Evolutionary conservation across 2,113 vertebrate genomes (phyloP), one percentile per base, ranked within the genome.

Genomic region (Struthidea cinerea): DNA sequence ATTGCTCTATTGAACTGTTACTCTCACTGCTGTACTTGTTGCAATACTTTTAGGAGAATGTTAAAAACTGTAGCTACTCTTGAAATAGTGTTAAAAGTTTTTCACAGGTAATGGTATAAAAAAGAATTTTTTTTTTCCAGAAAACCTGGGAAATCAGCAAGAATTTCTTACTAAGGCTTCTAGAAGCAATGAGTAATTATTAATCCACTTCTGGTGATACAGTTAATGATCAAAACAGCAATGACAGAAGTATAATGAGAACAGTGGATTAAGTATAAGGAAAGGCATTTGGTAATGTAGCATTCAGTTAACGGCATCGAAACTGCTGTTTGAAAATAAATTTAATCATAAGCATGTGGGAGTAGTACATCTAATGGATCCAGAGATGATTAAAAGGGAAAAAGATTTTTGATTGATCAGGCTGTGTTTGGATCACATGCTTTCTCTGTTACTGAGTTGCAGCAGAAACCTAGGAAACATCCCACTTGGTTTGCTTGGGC

Each of bases 151-250:
- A 22, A 84, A 69, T 57, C 77, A 63, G 59, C 59, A 91, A 68
- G 24, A 65, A n/a, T 63, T 67, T 92, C 64, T 52, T 83, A 28
- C 46, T 57, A 70, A 81, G 52, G 28, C 50, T 83, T 90, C 59
- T 56, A 91, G 84, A 91, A 96, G 70, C 42, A 89, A 44, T 71
- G 69, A 87, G 11, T 90, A 95, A 92, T 95, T 85, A 94, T 97
- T 94, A 97, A 97, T 41, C 74, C 33, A 32, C 60, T 67, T 86
- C 65, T 83, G 87, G 91, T 94, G 87, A 94, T 91, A 94, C 79
- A 94, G 96, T 92, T 94, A 96, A 93, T 63, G 89, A 95, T 92
- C 95, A 97, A 95, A 97, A 96, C 94, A 79, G 59, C n/a, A 64
- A 68, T 83, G 64, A 61, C n/a, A 81, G 50, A 89, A 56, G 37